Conservation (phyloP, 2,888 invertebrate genomes). For the Choristoneura rosaceana region DNA sequence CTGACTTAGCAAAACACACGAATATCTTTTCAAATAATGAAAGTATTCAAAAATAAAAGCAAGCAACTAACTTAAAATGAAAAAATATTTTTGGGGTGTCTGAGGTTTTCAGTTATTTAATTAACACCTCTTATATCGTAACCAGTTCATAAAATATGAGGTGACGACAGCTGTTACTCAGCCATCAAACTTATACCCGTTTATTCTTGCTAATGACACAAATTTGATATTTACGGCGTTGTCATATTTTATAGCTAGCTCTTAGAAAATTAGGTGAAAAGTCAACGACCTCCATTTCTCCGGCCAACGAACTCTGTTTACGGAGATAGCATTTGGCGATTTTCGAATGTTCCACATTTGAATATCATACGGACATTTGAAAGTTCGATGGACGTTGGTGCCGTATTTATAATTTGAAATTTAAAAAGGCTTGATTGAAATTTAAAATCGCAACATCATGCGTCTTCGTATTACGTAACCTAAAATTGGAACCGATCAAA, state of each 20-base stretch:
- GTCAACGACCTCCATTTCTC: slow-evolving; percentile 67
- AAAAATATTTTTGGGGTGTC: too few relatives aligned
- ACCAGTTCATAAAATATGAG: too few relatives aligned
- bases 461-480: not conserved
- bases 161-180: not conserved
- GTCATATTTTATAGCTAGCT: slow-evolving; percentile 45
- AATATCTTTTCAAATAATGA: too few relatives aligned
- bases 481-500: not conserved
- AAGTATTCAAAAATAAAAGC: too few relatives aligned
- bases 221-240: not conserved
- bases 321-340: slow-evolving; percentile 55
- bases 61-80: too few relatives aligned
- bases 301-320: slow-evolving; percentile 54
- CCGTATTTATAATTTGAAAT: slow-evolving; percentile 24
- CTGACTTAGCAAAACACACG: too few relatives aligned
- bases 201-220: slow-evolving; percentile 6
- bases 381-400: slow-evolving; percentile 33
- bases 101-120: too few relatives aligned
- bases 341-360: slow-evolving; percentile 59
- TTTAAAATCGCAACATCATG: not conserved
- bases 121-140: too few relatives aligned
- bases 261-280: slow-evolving; percentile 80
- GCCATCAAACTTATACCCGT: not conserved
- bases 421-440: slow-evolving; percentile 14
- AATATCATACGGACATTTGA: slow-evolving; percentile 20